Evolutionary conservation across 1,140 invertebrate genomes (phyloP).

Genomic region (Apis dorsata): DNA sequence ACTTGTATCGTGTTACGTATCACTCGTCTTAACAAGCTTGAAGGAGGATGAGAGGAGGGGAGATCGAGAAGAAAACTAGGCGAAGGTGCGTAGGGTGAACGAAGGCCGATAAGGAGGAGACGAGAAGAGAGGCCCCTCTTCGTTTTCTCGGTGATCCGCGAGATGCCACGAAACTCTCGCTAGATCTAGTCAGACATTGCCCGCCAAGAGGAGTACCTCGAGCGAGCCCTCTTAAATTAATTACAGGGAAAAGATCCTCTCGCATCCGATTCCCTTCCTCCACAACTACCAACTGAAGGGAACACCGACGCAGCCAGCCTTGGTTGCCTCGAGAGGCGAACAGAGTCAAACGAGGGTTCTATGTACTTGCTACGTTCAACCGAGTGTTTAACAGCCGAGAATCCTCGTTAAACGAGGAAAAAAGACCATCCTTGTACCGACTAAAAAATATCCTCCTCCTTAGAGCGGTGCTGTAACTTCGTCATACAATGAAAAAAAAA

Average conservation of each 20-base stretch:
- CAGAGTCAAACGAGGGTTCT: constrained; percentile 57
- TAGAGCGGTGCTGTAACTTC: constrained; percentile 56
- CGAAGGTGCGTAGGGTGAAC: constrained; percentile 4
- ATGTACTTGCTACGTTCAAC: constrained; percentile 59
- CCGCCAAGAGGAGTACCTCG: constrained; percentile 64
- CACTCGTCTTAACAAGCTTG: background rate
- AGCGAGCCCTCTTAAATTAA: constrained; percentile 76
- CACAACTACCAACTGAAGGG: constrained; percentile 41
- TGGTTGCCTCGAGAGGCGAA: constrained; percentile 44
- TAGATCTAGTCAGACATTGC: constrained; percentile 41
- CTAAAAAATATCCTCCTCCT: constrained; percentile 50
- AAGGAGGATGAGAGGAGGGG: background rate
- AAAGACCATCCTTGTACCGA: constrained; percentile 52
- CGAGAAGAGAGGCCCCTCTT: constrained; percentile 16
- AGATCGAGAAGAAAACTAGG: background rate
- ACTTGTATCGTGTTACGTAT: no score
- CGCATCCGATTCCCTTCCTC: constrained; percentile 62
- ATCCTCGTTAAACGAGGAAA: constrained; percentile 68
- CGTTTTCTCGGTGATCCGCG: constrained; percentile 63
- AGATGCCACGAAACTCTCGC: constrained; percentile 56
- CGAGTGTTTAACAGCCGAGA: constrained; percentile 66
- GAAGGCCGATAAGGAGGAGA: constrained; percentile 45
- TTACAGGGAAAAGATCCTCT: constrained; percentile 76
- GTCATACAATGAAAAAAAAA: constrained; percentile 42
- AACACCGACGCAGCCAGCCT: constrained; percentile 36